These are phyloP conservation scores for Laterallus jamaicensis DNA, from an alignment of 2,113 vertebrate species.

Conservation along the genomic window DNA sequence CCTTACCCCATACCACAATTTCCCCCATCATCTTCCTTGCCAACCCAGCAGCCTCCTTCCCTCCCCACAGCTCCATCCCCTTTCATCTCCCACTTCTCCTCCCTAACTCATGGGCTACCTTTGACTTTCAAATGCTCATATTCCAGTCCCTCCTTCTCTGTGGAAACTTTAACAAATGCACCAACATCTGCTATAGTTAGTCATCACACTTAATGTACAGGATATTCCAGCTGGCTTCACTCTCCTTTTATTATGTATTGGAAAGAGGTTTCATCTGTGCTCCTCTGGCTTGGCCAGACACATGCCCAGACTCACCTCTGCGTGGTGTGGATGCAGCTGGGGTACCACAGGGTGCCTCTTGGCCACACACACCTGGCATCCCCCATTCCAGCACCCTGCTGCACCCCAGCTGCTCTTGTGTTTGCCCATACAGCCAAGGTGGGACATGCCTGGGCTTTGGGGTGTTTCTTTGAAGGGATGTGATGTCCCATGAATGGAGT, in stretches of 20 bases:
- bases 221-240: slow-evolving; percentile 69
- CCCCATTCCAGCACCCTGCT: background rate
- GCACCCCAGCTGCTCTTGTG: background rate
- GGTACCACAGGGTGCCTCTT: background rate
- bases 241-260: slow-evolving; percentile 72
- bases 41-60: background rate
- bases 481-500: background rate
- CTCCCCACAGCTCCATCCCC: background rate
- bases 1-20: background rate
- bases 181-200: slow-evolving; percentile 70
- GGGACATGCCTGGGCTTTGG: background rate
- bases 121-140: slow-evolving; percentile 53
- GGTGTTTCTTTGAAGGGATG: background rate
- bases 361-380: background rate
- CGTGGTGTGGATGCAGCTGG: slow-evolving; percentile 2
- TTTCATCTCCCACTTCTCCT: slow-evolving; percentile 13
- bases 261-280: slow-evolving; percentile 63
- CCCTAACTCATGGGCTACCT: slow-evolving; percentile 47
- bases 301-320: slow-evolving; percentile 56
- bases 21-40: background rate
- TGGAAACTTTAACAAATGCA: slow-evolving; percentile 70
- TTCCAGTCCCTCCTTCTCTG: slow-evolving; percentile 62
- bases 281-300: slow-evolving; percentile 63
- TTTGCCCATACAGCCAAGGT: background rate
- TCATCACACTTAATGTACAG: slow-evolving; percentile 72